phyloP scores from a whole-genome alignment of 1,140 invertebrate species.

The Agrypnia vestita region DNA sequence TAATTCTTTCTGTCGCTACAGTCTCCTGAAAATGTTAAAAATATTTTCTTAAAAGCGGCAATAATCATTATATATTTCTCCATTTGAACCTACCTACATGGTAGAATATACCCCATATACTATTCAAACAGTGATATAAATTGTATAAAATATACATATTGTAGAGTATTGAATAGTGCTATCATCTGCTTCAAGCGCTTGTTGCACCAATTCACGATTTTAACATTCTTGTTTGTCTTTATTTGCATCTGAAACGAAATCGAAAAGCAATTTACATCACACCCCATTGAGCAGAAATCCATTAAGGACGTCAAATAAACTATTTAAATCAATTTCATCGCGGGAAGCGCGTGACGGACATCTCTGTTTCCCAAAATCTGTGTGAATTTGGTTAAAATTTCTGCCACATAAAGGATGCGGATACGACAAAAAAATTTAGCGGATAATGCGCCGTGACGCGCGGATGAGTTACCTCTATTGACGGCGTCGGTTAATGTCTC shows the following conservation, averaged over 20 bases:
- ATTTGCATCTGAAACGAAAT: constrained; percentile 30
- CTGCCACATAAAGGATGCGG: not conserved
- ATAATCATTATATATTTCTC: too few species aligned
- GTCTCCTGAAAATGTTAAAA: too few species aligned
- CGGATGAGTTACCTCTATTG: constrained; percentile 33
- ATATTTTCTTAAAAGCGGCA: too few species aligned
- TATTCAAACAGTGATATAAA: too few species aligned
- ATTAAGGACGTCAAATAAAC: too few species aligned
- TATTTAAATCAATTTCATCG: constrained; percentile 21
- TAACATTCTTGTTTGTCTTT: constrained; percentile 12
- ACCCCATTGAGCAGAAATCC: constrained; percentile 15
- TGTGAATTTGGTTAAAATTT: not conserved
- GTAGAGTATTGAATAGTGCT: not conserved
- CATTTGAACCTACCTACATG: too few species aligned
- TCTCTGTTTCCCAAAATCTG: constrained; percentile 31
- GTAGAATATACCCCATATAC: too few species aligned
- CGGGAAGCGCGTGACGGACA: not conserved
- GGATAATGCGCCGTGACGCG: constrained; percentile 26
- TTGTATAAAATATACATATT: too few species aligned
- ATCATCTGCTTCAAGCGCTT: too few species aligned
- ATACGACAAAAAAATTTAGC: constrained; percentile 16
- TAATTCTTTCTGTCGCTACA: too few species aligned
- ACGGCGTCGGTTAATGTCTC: not conserved
- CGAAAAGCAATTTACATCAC: constrained; percentile 41
- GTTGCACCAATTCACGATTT: too few species aligned